Conservation (phyloP, 2,797 vertebrate species). For the Carduelis carduelis region DNA sequence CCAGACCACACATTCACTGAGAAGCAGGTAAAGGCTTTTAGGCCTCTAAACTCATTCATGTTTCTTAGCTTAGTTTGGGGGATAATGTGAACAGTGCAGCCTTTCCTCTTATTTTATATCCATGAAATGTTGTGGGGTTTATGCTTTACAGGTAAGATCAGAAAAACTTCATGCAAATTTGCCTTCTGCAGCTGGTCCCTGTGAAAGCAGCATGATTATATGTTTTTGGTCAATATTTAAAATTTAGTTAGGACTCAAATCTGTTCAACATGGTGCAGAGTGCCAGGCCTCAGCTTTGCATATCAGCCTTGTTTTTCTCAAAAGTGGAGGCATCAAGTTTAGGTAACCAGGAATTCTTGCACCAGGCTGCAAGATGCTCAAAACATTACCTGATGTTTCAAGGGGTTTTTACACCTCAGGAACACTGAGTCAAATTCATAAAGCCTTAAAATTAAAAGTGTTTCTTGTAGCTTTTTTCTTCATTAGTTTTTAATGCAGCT, state of each 20-base stretch:
- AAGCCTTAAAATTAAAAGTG: not conserved
- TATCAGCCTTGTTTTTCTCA: not conserved
- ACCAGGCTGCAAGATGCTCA: not conserved
- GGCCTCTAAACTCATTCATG: not conserved
- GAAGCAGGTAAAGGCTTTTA: not conserved
- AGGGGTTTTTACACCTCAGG: not conserved
- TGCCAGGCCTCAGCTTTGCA: not conserved
- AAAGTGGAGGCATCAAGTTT: not conserved
- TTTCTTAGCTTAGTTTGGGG: not conserved
- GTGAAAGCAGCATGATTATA: not conserved
- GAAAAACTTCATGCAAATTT: not conserved
- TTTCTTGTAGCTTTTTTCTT: not conserved
- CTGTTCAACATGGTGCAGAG: rapidly evolving
- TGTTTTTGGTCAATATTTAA: not conserved
- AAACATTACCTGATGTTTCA: not conserved
- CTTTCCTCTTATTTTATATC: not conserved
- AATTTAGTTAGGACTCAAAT: not conserved
- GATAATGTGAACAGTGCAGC: not conserved
- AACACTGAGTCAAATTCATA: not conserved
- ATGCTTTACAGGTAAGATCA: not conserved
- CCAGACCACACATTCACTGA: not conserved
- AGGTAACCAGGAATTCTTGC: not conserved
- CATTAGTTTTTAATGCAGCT: not conserved
- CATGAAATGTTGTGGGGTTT: not conserved
- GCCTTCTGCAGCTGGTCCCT: not conserved